A percentile compares a stretch with the other conserved stretches of the same genome.
Evolutionary conservation across 2,888 invertebrate species (phyloP).

Genomic region (Callyntrura sp.): DNA sequence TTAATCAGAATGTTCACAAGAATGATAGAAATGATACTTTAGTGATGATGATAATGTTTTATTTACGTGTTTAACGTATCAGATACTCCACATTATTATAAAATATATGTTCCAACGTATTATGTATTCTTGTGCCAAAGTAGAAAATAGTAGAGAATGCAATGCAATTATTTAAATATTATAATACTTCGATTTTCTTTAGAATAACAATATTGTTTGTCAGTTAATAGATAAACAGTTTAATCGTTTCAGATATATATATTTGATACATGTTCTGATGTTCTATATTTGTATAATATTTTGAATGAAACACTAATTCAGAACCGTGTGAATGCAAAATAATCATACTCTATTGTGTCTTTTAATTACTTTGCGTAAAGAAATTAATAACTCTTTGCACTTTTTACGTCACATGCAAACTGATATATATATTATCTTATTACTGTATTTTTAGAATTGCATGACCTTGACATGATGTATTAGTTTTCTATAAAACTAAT

Average conservation of each 20-base stretch:
- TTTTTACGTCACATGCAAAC: conserved; percentile 20
- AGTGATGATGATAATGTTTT: too few relatives aligned
- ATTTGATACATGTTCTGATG: background rate
- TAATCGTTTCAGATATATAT: conserved; percentile 2
- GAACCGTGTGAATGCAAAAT: background rate
- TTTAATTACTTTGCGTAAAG: background rate
- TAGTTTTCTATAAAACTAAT: conserved; percentile 37
- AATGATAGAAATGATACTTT: too few relatives aligned
- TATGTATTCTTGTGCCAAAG: background rate
- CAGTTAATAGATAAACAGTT: background rate
- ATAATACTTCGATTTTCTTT: conserved; percentile 7
- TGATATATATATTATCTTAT: background rate
- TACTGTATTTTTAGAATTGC: background rate
- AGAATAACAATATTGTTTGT: conserved; percentile 1
- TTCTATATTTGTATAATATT: too few relatives aligned
- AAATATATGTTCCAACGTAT: background rate
- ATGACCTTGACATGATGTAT: conserved; percentile 10
- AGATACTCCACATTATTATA: background rate
- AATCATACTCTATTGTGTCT: background rate
- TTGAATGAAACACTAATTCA: too few relatives aligned
- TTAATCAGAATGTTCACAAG: too few relatives aligned
- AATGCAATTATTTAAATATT: background rate
- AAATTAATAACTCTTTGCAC: conserved; percentile 15
- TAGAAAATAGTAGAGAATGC: conserved; percentile 28
- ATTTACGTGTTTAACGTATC: background rate